A percentile compares a stretch with the other conserved stretches of the same genome.
These are phyloP conservation scores for Theristicus caerulescens DNA, from an alignment of 2,113 vertebrate species.

Conservation along the genomic window DNA sequence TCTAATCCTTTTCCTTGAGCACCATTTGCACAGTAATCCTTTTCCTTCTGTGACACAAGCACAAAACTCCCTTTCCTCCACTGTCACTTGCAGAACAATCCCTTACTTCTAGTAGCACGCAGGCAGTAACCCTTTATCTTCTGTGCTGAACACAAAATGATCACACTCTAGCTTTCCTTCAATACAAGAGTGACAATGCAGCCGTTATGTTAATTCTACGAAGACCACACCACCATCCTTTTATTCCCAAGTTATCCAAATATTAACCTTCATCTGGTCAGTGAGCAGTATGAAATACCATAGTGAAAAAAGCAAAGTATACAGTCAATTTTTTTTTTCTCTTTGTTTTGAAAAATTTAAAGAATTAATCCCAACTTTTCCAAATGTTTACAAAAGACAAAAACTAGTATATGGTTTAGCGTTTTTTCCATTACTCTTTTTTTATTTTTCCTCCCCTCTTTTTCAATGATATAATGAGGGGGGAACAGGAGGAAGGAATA, in stretches of 20 bases:
- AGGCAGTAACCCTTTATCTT: neutral
- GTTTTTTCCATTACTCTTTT: neutral
- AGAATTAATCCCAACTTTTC: neutral
- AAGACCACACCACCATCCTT: neutral
- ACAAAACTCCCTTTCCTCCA: neutral
- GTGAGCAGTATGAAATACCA: neutral
- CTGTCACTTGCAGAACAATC: neutral
- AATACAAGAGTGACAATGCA: neutral
- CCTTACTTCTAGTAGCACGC: neutral
- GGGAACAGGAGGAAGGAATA: neutral
- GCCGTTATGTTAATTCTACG: neutral
- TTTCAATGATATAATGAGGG: neutral
- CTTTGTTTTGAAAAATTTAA: neutral
- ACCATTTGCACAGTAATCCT: conserved; percentile 11
- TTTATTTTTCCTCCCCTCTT: neutral
- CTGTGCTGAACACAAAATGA: neutral
- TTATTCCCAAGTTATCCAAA: neutral
- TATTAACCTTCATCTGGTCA: neutral
- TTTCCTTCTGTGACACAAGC: neutral
- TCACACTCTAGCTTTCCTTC: neutral
- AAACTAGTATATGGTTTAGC: accelerated
- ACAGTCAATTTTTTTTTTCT: neutral
- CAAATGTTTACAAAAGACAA: neutral
- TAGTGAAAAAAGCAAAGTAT: neutral
- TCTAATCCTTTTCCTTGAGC: neutral